Base-by-base conservation (phyloP, 1,140 invertebrate species). In the Leptoteleia sp. region DNA sequence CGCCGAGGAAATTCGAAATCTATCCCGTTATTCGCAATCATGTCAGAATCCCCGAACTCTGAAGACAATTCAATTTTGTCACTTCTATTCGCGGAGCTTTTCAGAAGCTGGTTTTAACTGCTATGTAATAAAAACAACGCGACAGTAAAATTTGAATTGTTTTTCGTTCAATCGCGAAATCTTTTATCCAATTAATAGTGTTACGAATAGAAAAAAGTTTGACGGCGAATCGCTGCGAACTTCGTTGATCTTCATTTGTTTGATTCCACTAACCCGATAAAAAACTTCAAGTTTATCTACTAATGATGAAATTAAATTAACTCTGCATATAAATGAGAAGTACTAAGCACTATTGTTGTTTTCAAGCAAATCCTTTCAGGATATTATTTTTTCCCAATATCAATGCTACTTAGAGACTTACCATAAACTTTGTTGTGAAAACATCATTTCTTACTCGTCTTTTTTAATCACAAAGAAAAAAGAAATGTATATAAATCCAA, bases 61-160 rank as follows among this genome's bases (percentile, higher is more conserved):
- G 37, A 64, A 59, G 45, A 70, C 43, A 70, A 61, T 59, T 70
- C 45, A 70, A 70, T 59, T 70, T 59, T 61, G 54, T 42, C 54
- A 67, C 11, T 42, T 67, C 48, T 15, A 54, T 52, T 65, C 47
- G 38, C 4, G 38, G 31, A 16, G 35, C 65, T 70, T 59, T 50
- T 45, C 33, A 13, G 42, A 55, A 47, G 50, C 22, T 47, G 52
- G 4, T 68, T 35, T 4, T 15, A 33, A 35, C 42, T 37, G 50
- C 45, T 45, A 19, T 45, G 48, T n/a, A 42, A 67, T 42, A 54
- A 67, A 42, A 67, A 65, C 12, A 40, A 5, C 9, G 11, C 22
- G 37, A 35, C n/a, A 33, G 25, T 33, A 27, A 35, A 27, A 55
- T 35, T 52, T 52, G 35, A 52, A 52, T 33, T 47, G 31, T 48